Percentiles rank a stretch among this genome's conserved stretches.
Evolutionary conservation across 2,888 invertebrate genomes (phyloP).

Genomic region (Gymnoscelis rufifasciata): DNA sequence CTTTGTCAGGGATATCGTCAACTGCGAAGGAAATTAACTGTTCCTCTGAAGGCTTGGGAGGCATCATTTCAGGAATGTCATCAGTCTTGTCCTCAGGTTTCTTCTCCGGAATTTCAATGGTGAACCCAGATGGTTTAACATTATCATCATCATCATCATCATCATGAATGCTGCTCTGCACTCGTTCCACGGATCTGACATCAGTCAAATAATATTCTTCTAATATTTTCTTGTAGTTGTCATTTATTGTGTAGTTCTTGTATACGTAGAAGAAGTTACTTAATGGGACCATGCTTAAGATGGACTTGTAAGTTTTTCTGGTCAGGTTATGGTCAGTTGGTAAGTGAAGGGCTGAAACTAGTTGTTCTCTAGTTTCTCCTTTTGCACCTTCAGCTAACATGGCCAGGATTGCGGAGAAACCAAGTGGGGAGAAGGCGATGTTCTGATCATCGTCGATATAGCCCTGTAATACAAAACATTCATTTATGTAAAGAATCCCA

Average conservation of each 20-base stretch:
- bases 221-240: slow-evolving; percentile 79
- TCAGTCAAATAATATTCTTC: slow-evolving; percentile 81
- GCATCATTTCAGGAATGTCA: slow-evolving; percentile 53
- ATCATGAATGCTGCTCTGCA: slow-evolving; percentile 40
- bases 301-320: slow-evolving; percentile 67
- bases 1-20: slow-evolving; percentile 68
- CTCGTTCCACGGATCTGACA: slow-evolving; percentile 76
- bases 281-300: slow-evolving; percentile 65
- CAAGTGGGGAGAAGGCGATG: slow-evolving; percentile 82
- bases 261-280: slow-evolving; percentile 84
- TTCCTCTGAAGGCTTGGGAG: slow-evolving; percentile 71
- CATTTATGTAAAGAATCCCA: no score
- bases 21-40: slow-evolving; percentile 75
- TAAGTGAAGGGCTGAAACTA: slow-evolving; percentile 75
- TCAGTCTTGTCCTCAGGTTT: slow-evolving; percentile 51
- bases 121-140: slow-evolving; percentile 46
- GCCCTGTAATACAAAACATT: slow-evolving; percentile 50
- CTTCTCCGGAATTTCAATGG: slow-evolving; percentile 52
- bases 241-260: slow-evolving; percentile 81
- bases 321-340: slow-evolving; percentile 70
- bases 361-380: slow-evolving; percentile 80
- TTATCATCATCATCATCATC: slow-evolving; percentile 46
- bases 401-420: slow-evolving; percentile 81
- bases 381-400: slow-evolving; percentile 81
- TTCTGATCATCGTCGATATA: slow-evolving; percentile 76